phyloP scores from a whole-genome alignment of 2,113 vertebrate species.

The Phyllostomus discolor region DNA sequence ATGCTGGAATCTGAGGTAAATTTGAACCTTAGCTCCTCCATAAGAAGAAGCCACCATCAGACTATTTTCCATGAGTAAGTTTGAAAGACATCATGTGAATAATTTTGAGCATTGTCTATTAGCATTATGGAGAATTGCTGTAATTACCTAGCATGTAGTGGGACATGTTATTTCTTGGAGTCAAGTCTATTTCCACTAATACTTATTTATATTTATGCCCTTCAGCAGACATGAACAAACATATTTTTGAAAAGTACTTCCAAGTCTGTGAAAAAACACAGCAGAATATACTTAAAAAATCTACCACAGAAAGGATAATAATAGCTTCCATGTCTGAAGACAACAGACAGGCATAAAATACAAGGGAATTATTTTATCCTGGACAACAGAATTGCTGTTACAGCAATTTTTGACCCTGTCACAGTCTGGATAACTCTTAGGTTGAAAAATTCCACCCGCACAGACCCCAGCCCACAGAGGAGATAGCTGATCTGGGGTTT shows the following conservation, averaged over 20 bases:
- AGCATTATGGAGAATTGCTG: slow-evolving; percentile 16
- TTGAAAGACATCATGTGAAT: background rate
- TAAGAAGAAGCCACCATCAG: background rate
- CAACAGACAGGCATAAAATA: slow-evolving; percentile 60
- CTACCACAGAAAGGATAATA: slow-evolving; percentile 64
- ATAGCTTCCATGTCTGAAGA: slow-evolving; percentile 60
- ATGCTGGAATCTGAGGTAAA: background rate
- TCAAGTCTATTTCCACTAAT: slow-evolving; percentile 10
- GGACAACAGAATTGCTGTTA: slow-evolving; percentile 69
- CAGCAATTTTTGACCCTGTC: slow-evolving; percentile 64
- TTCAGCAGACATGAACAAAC: slow-evolving; percentile 17
- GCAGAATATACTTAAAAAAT: slow-evolving; percentile 54
- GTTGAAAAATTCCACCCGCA: slow-evolving; percentile 48
- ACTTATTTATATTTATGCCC: slow-evolving; percentile 43
- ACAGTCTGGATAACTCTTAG: slow-evolving; percentile 33
- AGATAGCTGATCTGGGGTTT: slow-evolving; percentile 64
- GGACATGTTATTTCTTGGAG: slow-evolving; percentile 33
- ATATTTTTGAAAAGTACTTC: slow-evolving; percentile 53
- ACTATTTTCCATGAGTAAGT: background rate
- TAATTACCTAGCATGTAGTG: background rate
- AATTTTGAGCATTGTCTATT: background rate
- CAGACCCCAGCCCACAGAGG: slow-evolving; percentile 39
- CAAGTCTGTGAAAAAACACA: slow-evolving; percentile 29
- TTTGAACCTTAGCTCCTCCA: background rate
- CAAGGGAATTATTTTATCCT: slow-evolving; percentile 56